Base-by-base conservation (phyloP, 1,140 invertebrate species). In the Cydia fagiglandana region DNA sequence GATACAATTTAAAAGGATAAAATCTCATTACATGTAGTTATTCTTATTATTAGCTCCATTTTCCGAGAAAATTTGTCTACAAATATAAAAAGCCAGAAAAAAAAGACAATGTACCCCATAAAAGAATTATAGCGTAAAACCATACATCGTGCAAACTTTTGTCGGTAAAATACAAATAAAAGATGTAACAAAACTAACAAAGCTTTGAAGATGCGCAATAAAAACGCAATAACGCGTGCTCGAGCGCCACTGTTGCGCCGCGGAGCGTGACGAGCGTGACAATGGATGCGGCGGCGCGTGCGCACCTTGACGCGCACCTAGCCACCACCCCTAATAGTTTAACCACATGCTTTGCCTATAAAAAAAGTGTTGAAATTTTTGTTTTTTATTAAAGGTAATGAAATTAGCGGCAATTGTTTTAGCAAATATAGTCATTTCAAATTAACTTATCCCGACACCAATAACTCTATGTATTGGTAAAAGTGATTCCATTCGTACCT, bases 171-270 rank as follows among this genome's bases (percentile, higher is more conserved):
- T 90, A 83, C 83, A 83, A 86, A 88, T 86, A 89, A 88, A 86
- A 86, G 79, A 80, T 73, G 75, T 76, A 88, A 90, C 85, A 88
- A 87, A 88, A 81, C 78, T 86, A 88, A 90, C 86, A 91, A 91
- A 79, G 87, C 83, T 89, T 86, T 89, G 88, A 92, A 90, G 90
- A 90, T 90, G 88, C 84, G 88, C 87, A 90, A 92, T 91, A 91
- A 91, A 89, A 88, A 88, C 83, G 86, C 84, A 90, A 89, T 92
- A 89, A 91, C 83, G 86, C 78, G 84, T 88, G 84, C 80, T 89
- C 82, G 82, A 80, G 82, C 80, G 82, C 82, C 80, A 80, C 78
- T 77, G 78, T 82, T 81, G 80, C 78, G 78, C 81, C 66, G 81
- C 73, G 78, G 81, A 79, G 84, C 88, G 88, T 86, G 87, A 85